Percentiles rank a stretch among this genome's conserved stretches.
These are phyloP conservation scores for Hesperia comma DNA, from an alignment of 2,888 invertebrate genomes.

Conservation along the genomic window DNA sequence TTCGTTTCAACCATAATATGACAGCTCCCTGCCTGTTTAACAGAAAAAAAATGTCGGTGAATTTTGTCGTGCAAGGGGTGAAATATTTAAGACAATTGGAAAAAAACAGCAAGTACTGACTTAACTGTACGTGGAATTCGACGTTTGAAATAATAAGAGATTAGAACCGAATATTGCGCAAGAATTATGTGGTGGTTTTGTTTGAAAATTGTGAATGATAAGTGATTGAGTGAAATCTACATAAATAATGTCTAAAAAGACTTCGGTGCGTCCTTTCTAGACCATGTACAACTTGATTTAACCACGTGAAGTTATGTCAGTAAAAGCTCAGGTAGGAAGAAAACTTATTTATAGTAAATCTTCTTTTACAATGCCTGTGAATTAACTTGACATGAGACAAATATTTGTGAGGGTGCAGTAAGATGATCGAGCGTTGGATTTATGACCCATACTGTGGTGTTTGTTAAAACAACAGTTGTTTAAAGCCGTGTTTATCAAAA, in stretches of 20 bases:
- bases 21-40: conserved; percentile 19
- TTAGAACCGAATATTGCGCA: background rate
- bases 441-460: background rate
- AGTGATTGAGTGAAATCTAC: too few species aligned
- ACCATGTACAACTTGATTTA: background rate
- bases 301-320: background rate
- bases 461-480: too few species aligned
- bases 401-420: background rate
- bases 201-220: too few species aligned
- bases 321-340: background rate
- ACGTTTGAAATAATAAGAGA: background rate
- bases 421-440: conserved; percentile 3
- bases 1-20: conserved; percentile 15
- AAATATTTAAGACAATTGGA: conserved; percentile 1
- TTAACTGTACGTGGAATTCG: background rate
- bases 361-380: background rate
- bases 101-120: background rate
- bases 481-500: too few species aligned
- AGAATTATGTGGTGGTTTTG: background rate
- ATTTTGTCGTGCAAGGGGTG: background rate
- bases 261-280: too few species aligned
- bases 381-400: background rate
- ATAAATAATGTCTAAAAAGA: too few species aligned
- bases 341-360: conserved; percentile 1
- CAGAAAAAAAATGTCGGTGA: background rate